phyloP scores from a whole-genome alignment of 2,888 invertebrate genomes.

The Lypha dubia region DNA sequence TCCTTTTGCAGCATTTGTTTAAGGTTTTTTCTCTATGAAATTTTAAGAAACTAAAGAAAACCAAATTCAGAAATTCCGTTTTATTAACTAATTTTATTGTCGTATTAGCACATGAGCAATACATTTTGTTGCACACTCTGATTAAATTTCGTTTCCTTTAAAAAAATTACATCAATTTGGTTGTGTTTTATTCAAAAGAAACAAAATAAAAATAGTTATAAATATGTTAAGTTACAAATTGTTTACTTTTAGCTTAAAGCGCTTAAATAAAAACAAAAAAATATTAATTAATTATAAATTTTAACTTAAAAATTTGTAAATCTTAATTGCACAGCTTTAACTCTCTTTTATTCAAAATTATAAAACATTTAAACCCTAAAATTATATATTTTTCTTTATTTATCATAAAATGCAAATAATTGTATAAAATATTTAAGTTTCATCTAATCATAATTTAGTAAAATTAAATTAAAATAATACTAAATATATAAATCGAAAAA shows the following conservation, averaged over 20 bases:
- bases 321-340: constrained; percentile 48
- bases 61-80: background rate
- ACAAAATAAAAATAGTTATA: constrained; percentile 1
- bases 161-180: constrained; percentile 81
- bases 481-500: constrained; percentile 32
- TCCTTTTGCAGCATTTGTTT: too few species aligned
- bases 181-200: constrained; percentile 79
- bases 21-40: too few species aligned
- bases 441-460: constrained; percentile 63
- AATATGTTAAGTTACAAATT: constrained; percentile 8
- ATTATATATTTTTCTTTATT: background rate
- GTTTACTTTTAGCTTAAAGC: constrained; percentile 56
- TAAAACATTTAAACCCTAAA: constrained; percentile 28
- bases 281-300: constrained; percentile 6
- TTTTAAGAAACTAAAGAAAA: too few species aligned
- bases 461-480: constrained; percentile 58
- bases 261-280: constrained; percentile 4
- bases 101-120: background rate
- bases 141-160: background rate
- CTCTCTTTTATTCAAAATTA: constrained; percentile 11
- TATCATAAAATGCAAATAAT: constrained; percentile 2
- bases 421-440: constrained; percentile 58
- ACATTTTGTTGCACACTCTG: background rate
- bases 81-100: background rate
- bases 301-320: constrained; percentile 12